Conservation (phyloP, 2,113 vertebrate species). For the Phasianus colchicus region DNA sequence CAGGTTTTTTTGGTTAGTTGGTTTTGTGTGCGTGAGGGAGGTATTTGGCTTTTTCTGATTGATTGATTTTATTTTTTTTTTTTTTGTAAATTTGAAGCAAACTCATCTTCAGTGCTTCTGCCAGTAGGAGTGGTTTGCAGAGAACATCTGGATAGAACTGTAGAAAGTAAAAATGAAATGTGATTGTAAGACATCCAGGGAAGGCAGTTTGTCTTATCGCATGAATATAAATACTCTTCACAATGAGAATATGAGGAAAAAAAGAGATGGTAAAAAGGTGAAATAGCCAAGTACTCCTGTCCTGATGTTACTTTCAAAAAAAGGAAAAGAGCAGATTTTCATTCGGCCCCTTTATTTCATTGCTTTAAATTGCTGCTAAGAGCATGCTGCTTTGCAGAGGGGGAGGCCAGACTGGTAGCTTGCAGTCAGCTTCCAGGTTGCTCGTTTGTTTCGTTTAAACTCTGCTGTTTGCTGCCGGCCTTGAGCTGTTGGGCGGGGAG, state of each 20-base stretch:
- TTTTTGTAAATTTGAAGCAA: neutral
- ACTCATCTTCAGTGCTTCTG: neutral
- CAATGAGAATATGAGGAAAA: neutral
- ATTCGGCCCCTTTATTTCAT: neutral
- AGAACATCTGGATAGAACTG: neutral
- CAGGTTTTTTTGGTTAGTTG: neutral
- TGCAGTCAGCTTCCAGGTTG: neutral
- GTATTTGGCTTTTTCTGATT: neutral
- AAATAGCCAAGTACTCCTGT: neutral
- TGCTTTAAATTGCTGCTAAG: slow-evolving; percentile 14
- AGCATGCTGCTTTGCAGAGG: neutral
- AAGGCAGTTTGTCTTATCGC: neutral
- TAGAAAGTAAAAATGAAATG: neutral
- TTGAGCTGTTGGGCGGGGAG: neutral
- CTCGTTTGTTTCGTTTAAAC: neutral
- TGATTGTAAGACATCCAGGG: neutral
- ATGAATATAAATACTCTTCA: neutral
- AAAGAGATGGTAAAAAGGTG: neutral
- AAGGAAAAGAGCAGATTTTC: neutral
- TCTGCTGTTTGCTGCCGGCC: neutral
- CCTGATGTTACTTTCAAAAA: neutral
- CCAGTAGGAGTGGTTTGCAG: neutral
- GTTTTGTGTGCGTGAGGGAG: neutral
- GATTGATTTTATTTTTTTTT: fast-evolving
- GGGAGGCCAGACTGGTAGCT: neutral